phyloP scores from a whole-genome alignment of 2,888 invertebrate genomes.

The Timandra comae region DNA sequence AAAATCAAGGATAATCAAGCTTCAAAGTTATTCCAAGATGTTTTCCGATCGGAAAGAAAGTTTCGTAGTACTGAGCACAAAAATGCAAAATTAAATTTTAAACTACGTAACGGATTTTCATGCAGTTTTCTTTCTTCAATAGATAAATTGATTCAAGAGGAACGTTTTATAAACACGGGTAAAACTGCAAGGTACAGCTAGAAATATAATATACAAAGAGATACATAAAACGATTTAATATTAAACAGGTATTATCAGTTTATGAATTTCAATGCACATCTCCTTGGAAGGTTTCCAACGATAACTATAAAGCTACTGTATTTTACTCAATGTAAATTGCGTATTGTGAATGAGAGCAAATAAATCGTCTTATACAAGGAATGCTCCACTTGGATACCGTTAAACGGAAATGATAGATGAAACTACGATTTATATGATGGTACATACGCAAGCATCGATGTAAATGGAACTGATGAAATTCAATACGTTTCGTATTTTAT shows the following conservation, averaged over 20 bases:
- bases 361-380: slow-evolving; percentile 28
- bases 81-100: too few species aligned
- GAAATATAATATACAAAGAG: too few species aligned
- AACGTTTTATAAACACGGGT: too few species aligned
- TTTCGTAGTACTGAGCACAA: too few species aligned
- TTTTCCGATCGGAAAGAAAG: too few species aligned
- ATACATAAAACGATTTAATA: slow-evolving; percentile 1
- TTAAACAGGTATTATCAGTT: slow-evolving; percentile 2
- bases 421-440: slow-evolving; percentile 13
- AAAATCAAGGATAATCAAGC: too few species aligned
- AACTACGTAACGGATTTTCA: too few species aligned
- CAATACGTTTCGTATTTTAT: too few species aligned
- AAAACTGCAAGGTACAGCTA: too few species aligned
- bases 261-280: slow-evolving; percentile 13
- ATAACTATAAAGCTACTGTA: slow-evolving; percentile 22
- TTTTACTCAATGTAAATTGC: slow-evolving; percentile 30
- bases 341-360: slow-evolving; percentile 33
- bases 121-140: too few species aligned
- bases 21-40: too few species aligned
- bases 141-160: too few species aligned
- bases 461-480: slow-evolving; percentile 17
- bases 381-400: slow-evolving; percentile 26
- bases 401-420: slow-evolving; percentile 20
- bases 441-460: slow-evolving; percentile 17
- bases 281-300: slow-evolving; percentile 39